These are phyloP conservation scores for Sicus ferrugineus DNA, from an alignment of 2,888 invertebrate species.

Conservation along the genomic window DNA sequence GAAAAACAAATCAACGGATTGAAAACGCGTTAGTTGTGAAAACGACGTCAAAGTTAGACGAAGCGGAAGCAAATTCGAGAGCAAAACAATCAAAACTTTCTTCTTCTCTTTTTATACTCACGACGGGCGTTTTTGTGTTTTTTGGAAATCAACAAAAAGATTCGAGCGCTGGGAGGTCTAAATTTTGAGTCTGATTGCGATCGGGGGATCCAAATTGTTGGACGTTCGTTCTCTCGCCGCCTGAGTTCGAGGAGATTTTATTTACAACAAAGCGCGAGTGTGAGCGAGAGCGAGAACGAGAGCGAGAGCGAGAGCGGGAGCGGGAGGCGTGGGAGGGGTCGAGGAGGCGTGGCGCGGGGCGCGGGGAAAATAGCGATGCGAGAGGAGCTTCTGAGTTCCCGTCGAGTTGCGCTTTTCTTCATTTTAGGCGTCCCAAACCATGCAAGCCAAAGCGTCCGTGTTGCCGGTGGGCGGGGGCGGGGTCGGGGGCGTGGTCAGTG, in stretches of 20 bases:
- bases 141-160: neutral
- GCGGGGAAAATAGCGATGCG: neutral
- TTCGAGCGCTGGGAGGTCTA: neutral
- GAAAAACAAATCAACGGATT: no score
- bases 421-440: neutral
- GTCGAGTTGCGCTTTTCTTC: conserved; percentile 1
- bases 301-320: no score
- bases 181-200: no score
- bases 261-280: neutral
- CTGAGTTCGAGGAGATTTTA: neutral
- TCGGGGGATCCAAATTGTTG: neutral
- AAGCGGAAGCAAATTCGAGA: neutral
- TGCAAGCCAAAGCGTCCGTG: neutral
- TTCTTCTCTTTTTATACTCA: neutral
- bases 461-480: conserved; percentile 7
- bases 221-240: neutral
- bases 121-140: neutral
- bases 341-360: neutral
- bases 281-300: neutral
- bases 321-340: neutral
- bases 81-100: neutral
- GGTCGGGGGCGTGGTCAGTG: conserved; percentile 27
- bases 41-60: no score
- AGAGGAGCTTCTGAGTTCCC: neutral
- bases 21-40: no score